Evolutionary conservation across 2,113 vertebrate genomes (phyloP).

Genomic region (Barbus barbus): DNA sequence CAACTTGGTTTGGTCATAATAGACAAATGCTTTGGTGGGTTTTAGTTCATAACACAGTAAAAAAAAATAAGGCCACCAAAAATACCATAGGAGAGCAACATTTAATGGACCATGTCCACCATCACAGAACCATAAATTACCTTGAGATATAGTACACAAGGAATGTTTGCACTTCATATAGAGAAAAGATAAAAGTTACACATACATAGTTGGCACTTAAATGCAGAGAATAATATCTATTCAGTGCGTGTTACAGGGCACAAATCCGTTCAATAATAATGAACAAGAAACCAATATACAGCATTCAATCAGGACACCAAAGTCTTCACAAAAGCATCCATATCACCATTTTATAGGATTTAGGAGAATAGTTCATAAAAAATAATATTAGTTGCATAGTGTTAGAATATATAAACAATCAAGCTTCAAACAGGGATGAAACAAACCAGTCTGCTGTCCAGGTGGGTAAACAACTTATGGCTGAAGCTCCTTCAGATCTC

Average conservation of each 20-base stretch:
- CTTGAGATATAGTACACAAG: not conserved
- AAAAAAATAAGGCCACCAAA: constrained; percentile 25
- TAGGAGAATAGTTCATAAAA: not conserved
- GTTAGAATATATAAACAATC: constrained; percentile 27
- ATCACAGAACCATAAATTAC: not conserved
- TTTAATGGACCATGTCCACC: constrained; percentile 8
- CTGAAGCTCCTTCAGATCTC: not conserved
- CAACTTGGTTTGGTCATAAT: not conserved
- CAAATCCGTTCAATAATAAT: not conserved
- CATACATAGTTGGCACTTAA: constrained; percentile 48
- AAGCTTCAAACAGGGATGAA: not conserved
- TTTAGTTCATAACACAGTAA: constrained; percentile 9
- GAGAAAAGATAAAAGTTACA: not conserved
- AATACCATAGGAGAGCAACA: not conserved
- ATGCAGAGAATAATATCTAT: constrained; percentile 17
- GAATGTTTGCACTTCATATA: not conserved
- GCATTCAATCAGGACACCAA: not conserved
- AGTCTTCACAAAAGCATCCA: not conserved
- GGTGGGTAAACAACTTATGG: constrained; percentile 8
- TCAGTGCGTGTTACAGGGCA: constrained; percentile 15
- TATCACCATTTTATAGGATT: not conserved
- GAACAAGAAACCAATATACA: not conserved
- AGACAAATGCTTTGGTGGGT: constrained; percentile 23
- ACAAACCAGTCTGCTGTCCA: constrained; percentile 1
- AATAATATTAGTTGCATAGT: constrained; percentile 53